These are phyloP conservation scores for Melanogrammus aeglefinus DNA, from an alignment of 2,797 vertebrate genomes.

Conservation along the genomic window DNA sequence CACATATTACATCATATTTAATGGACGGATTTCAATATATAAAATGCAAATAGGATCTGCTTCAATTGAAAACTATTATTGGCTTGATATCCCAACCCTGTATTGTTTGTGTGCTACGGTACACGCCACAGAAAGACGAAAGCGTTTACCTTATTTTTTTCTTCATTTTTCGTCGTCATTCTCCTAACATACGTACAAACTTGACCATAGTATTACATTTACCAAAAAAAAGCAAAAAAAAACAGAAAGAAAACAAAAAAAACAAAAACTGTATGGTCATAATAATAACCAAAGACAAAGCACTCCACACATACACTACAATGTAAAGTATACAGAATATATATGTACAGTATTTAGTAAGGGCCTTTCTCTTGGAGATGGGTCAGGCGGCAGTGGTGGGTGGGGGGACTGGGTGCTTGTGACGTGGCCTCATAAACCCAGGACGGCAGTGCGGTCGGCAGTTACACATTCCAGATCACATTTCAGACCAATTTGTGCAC, in stretches of 20 bases:
- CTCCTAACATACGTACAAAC: conserved; percentile 42
- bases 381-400: conserved; percentile 20
- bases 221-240: conserved; percentile 41
- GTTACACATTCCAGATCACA: conserved; percentile 61
- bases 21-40: conserved; percentile 66
- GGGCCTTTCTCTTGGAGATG: conserved; percentile 63
- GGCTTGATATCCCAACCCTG: conserved; percentile 52
- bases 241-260: conserved; percentile 39
- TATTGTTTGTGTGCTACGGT: conserved; percentile 39
- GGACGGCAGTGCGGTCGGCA: conserved; percentile 67
- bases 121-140: conserved; percentile 37
- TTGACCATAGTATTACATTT: conserved; percentile 41
- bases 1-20: conserved; percentile 72
- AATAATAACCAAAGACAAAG: conserved; percentile 59
- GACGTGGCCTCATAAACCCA: conserved; percentile 62
- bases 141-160: conserved; percentile 22
- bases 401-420: not conserved
- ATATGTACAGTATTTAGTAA: conserved; percentile 73
- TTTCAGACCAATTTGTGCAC: conserved; percentile 61
- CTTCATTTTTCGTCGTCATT: conserved; percentile 23
- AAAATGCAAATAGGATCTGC: conserved; percentile 70
- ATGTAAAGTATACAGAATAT: conserved; percentile 63
- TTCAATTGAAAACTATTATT: conserved; percentile 55
- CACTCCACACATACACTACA: conserved; percentile 56
- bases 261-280: conserved; percentile 24